Evolutionary conservation across 2,113 vertebrate species (phyloP), one percentile per base, ranked within the genome.

Genomic region (Silurus meridionalis): DNA sequence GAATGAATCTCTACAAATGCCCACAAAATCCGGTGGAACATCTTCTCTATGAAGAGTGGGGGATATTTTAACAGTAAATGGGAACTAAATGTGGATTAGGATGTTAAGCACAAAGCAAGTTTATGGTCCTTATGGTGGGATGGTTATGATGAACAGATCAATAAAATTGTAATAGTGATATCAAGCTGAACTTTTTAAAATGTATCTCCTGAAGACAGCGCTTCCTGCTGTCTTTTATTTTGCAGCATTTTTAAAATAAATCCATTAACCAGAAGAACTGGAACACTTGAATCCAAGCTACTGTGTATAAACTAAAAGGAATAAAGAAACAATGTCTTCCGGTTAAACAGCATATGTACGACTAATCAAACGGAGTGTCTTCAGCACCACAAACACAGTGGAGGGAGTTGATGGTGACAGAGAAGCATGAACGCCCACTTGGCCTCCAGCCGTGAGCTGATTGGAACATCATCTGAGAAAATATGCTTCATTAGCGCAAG

Each of bases 401-500:
- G 63, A 28, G 83, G 52, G 52, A 84, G 58, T 14, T 25, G 10
- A 52, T 25, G 61, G 74, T 55, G 75, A 52, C 3, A 67, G 37
- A 37, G 37, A 60, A 60, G 57, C 17, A 13, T 5, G 14, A 78
- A 58, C 25, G 37, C 79, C 80, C 86, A 72, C 84, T 79, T 53
- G 57, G 71, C 64, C 50, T 74, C 63, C 67, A 50, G 74, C 71
- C 28, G 77, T 19, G 23, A 78, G 53, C 53, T 89, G 85, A 89
- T 87, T 87, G 82, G 66, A 86, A 80, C 55, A 83, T 83, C 85
- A 71, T 88, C 67, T 60, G 75, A 82, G 86, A 63, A 74, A 52
- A 87, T 87, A 85, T 84, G 80, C 87, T 90, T 91, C 80, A 89
- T 91, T 90, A 91, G 85, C 79, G 50, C 64, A 71, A 78, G 52